phyloP scores from a whole-genome alignment of 2,888 invertebrate genomes.

The Ischnus inquisitorius region DNA sequence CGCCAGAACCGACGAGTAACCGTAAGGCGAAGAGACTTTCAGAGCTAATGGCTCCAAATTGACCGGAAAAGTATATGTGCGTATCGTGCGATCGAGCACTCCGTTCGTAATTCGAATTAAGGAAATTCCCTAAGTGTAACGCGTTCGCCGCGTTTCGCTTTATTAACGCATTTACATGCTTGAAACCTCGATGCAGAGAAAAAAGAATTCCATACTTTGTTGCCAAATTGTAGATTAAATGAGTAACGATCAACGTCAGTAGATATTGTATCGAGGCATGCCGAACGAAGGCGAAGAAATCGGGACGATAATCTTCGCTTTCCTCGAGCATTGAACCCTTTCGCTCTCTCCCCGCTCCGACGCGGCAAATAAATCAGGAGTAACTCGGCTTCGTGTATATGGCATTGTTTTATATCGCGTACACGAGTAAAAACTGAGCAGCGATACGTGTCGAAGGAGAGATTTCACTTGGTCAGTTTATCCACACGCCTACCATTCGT shows the following conservation, averaged over 20 bases:
- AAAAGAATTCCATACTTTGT: too few relatives aligned
- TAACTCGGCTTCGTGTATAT: background rate
- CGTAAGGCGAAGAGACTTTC: background rate
- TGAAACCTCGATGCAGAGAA: too few relatives aligned
- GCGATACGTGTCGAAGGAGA: slow-evolving; percentile 43
- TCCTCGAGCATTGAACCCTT: slow-evolving; percentile 9
- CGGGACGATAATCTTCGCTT: background rate
- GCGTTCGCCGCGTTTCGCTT: too few relatives aligned
- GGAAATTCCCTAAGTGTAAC: too few relatives aligned
- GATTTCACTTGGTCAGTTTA: slow-evolving; percentile 47
- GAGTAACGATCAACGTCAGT: too few relatives aligned
- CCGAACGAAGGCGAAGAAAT: background rate
- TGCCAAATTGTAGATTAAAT: too few relatives aligned
- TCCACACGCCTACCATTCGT: slow-evolving; percentile 33
- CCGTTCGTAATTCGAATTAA: too few relatives aligned
- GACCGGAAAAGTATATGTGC: slow-evolving; percentile 76
- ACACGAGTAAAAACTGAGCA: slow-evolving; percentile 25
- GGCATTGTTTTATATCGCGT: slow-evolving; percentile 6
- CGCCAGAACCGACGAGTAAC: background rate
- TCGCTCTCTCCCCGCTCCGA: background rate
- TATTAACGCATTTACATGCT: too few relatives aligned
- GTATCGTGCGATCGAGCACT: background rate
- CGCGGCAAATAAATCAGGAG: slow-evolving; percentile 2
- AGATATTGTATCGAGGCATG: too few relatives aligned
- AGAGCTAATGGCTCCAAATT: slow-evolving; percentile 79